phyloP scores from a whole-genome alignment of 2,888 invertebrate species.

The Drosophila neoperkinsi region DNA sequence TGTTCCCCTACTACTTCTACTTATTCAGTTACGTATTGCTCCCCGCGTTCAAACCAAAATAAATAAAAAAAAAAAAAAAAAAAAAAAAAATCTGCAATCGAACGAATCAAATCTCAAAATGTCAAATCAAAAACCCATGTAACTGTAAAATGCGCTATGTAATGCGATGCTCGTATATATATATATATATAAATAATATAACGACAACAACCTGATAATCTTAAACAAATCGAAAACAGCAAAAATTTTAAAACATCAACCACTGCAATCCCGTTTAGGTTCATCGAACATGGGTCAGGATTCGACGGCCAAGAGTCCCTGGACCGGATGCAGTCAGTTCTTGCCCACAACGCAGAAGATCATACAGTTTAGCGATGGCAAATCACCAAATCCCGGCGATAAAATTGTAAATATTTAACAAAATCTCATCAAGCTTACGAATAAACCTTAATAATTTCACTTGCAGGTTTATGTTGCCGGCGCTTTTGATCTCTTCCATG shows the following conservation, averaged over 20 bases:
- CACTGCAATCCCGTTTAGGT: slow-evolving; percentile 86
- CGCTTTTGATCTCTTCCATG: slow-evolving; percentile 99
- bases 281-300: slow-evolving; percentile 95
- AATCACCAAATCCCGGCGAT: slow-evolving; percentile 91
- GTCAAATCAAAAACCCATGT: slow-evolving; percentile 37
- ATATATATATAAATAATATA: slow-evolving; percentile 14
- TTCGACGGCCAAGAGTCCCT: slow-evolving; percentile 94
- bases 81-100: slow-evolving; percentile 47
- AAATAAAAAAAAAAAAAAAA: slow-evolving; percentile 44
- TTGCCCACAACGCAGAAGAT: slow-evolving; percentile 97
- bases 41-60: slow-evolving; percentile 47
- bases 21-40: too few species aligned
- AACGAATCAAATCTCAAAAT: slow-evolving; percentile 35
- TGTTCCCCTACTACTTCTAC: too few species aligned
- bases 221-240: slow-evolving; percentile 53
- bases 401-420: slow-evolving; percentile 86
- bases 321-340: slow-evolving; percentile 99
- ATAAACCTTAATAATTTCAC: background rate
- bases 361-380: slow-evolving; percentile 96
- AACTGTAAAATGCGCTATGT: slow-evolving; percentile 60
- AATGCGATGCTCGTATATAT: slow-evolving; percentile 53
- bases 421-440: background rate
- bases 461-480: slow-evolving; percentile 95
- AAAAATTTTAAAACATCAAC: slow-evolving; percentile 73
- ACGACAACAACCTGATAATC: slow-evolving; percentile 23